Conservation (phyloP, 1,140 invertebrate genomes). For the Stegodyphus mimosarum region DNA sequence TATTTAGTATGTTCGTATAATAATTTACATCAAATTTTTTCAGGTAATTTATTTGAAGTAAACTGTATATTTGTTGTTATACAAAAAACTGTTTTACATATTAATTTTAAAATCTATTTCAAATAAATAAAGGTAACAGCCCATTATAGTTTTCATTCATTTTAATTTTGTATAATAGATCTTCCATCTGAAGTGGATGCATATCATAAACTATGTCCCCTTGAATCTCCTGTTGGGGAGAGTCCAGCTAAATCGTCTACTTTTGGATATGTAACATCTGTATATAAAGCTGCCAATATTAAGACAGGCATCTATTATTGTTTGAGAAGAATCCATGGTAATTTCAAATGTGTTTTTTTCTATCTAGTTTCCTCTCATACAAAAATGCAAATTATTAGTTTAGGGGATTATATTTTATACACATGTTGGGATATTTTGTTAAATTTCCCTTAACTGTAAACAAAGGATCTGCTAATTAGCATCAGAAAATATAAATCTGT, state of each 20-base stretch:
- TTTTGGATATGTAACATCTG: slow-evolving; percentile 82
- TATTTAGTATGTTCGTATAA: no score
- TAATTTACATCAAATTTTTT: no score
- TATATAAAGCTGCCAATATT: slow-evolving; percentile 90
- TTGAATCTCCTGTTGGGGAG: slow-evolving; percentile 74
- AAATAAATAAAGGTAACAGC: neutral
- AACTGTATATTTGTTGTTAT: no score
- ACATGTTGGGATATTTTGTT: no score
- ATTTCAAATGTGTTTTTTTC: neutral
- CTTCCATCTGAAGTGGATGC: slow-evolving; percentile 88
- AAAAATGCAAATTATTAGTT: no score
- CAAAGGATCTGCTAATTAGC: no score
- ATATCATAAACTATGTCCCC: slow-evolving; percentile 87
- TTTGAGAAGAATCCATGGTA: slow-evolving; percentile 84
- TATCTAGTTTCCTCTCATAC: neutral
- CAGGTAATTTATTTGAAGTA: no score
- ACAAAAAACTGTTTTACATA: no score
- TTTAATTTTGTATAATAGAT: slow-evolving; percentile 69
- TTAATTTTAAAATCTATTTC: no score
- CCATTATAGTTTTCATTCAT: slow-evolving; percentile 13
- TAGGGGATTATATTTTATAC: no score
- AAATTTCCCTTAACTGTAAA: no score
- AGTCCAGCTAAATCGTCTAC: slow-evolving; percentile 72
- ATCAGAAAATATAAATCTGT: no score
- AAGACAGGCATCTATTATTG: slow-evolving; percentile 89